Evolutionary conservation across 2,888 invertebrate genomes (phyloP), one percentile per base, ranked within the genome.

Genomic region (Ophraella communa): DNA sequence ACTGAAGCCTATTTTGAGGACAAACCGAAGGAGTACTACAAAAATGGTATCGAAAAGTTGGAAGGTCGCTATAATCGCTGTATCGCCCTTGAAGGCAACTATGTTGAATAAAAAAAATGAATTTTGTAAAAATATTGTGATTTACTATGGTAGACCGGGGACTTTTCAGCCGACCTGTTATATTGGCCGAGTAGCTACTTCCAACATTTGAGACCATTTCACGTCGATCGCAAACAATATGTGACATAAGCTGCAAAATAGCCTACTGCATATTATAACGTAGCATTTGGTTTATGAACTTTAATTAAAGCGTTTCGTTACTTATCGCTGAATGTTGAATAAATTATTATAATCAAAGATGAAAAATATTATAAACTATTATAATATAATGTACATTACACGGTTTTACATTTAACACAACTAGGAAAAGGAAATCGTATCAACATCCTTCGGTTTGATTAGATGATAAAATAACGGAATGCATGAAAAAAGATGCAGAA

Each of bases 231-330:
- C 39, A 55, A 55, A 55, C 54, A 55, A 42, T 55, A 55, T 39
- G 39, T 55, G 54, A 55, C 54, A 55, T 20, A 55, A 42, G 54
- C 54, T 20, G 47, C 47, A 21, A 47, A 47, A 23, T 47, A 47
- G 47, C 47, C 47, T n/a, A 47, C n/a, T 47, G 23, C n/a, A n/a
- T n/a, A n/a, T n/a, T 23, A 47, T 47, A 47, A 47, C 23, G 47
- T 23, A 47, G n/a, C 47, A 47, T 47, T 47, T 47, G 3, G 47
- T 47, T 47, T 11, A 47, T 11, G 47, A 23, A 17, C 14, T 47
- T 47, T 47, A 47, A 47, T 47, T 47, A 47, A 47, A 47, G 47
- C n/a, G n/a, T n/a, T 47, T 47, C 0, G 4, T 21, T 47, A 47
- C 11, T 47, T 23, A 17, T 39, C 39, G 17, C 39, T 39, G 39